A percentile compares a stretch with the other conserved stretches of the same genome.
Evolutionary conservation across 2,888 invertebrate species (phyloP).

Genomic region (Cylloceria caligata): DNA sequence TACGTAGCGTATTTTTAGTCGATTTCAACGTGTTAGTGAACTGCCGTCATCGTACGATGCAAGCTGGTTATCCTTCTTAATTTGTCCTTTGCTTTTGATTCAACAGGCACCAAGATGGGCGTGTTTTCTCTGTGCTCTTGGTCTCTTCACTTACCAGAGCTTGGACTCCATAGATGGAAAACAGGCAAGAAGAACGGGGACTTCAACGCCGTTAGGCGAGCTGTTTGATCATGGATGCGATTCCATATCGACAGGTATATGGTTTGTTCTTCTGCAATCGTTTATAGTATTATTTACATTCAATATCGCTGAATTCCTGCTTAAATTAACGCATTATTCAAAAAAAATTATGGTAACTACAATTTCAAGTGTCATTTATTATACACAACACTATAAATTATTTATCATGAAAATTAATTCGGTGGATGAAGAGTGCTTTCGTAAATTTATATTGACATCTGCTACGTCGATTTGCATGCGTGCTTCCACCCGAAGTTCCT

Average conservation of each 20-base stretch:
- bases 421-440: no score
- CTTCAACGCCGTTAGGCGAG: conserved; percentile 97
- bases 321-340: no score
- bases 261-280: background rate
- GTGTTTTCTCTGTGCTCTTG: conserved; percentile 95
- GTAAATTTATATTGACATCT: background rate
- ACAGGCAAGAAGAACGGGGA: conserved; percentile 97
- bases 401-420: no score
- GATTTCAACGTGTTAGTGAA: no score
- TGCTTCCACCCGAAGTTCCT: background rate
- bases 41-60: no score
- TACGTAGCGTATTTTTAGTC: no score
- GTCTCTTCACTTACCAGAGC: conserved; percentile 98
- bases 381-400: no score
- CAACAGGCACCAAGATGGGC: conserved; percentile 95
- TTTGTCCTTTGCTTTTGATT: background rate
- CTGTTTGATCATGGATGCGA: conserved; percentile 99
- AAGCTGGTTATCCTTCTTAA: no score
- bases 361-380: background rate
- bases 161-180: conserved; percentile 99
- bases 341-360: no score
- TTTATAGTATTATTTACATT: background rate
- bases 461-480: background rate
- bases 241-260: conserved; percentile 94
- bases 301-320: background rate